Base-by-base conservation (phyloP, 2,797 vertebrate genomes). In the Urocyon cinereoargenteus region DNA sequence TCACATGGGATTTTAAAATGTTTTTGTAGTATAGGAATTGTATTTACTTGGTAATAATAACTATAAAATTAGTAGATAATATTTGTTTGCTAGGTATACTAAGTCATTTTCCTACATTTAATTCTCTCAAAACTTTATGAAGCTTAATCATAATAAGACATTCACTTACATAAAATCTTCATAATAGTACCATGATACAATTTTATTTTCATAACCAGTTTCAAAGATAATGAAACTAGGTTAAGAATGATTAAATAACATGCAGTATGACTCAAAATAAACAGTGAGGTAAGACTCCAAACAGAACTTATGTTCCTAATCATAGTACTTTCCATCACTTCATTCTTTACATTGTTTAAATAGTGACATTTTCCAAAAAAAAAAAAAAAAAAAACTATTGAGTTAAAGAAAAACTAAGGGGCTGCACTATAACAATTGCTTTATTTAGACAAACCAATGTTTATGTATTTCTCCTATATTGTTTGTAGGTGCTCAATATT, bases 181-280 rank as follows among this genome's bases (percentile, higher is more conserved):
- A 78, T 66, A 53, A 78, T 86, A 78, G 86, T 40, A 14, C 3
- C 51, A 90, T 79, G 24, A 59, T 13, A 51, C 11, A 78, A 75
- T 62, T 26, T 21, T 70, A 85, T n/a, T 96, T 94, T 90, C 19
- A 72, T 36, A 86, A 53, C 3, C 8, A 55, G 3, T 85, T 96
- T 83, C 51, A 91, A 89, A 94, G 40, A 64, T 90, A 36, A 89
- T 66, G 24, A 70, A 94, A 85, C n/a, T 55, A 94, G 12, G 2
- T 49, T 84, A 24, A 57, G 13, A 86, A 86, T 51, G n/a, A 91
- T 51, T 57, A 92, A 70, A 73, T 73, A 81, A 45, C 2, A 94
- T 21, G 4, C 1, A 36, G 9, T 49, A 77, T 51, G 61, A 86
- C 12, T 94, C n/a, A 83, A 1, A 51, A 16, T 62, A 96, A 77